Evolutionary conservation across 2,113 vertebrate species (phyloP).

Genomic region (Ictalurus furcatus): DNA sequence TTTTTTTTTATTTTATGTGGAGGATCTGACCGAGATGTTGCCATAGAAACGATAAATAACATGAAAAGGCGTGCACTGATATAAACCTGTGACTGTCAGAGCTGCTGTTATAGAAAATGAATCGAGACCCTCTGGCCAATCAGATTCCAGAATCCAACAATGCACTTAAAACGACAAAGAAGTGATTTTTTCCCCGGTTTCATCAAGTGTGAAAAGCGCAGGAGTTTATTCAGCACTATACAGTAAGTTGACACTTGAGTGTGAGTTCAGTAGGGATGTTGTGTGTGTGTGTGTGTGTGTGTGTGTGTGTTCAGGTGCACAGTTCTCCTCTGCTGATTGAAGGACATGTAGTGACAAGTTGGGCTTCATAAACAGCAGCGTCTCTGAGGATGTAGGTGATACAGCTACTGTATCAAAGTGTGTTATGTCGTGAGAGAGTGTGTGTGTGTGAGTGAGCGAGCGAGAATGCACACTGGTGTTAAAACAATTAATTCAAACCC

Average conservation of each 20-base stretch:
- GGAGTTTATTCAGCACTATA: neutral
- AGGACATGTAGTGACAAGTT: conserved; percentile 71
- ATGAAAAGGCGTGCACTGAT: neutral
- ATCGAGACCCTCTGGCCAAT: neutral
- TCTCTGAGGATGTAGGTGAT: conserved; percentile 57
- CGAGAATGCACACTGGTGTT: neutral
- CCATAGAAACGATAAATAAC: neutral
- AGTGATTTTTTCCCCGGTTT: neutral
- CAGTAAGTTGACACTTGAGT: neutral
- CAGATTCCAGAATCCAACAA: neutral
- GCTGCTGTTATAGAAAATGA: neutral
- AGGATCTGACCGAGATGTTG: neutral
- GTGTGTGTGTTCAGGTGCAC: conserved; percentile 33
- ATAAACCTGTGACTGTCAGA: neutral
- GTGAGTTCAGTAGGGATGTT: neutral
- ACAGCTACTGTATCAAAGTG: conserved; percentile 55
- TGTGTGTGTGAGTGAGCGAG: neutral
- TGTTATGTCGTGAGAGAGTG: conserved; percentile 15
- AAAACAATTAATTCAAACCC: conserved; percentile 62
- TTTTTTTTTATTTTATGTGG: neutral
- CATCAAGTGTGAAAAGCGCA: neutral
- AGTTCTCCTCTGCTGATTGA: conserved; percentile 56
- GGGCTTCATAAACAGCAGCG: conserved; percentile 54
- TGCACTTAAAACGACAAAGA: neutral
- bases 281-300: neutral